Evolutionary conservation across 2,888 invertebrate genomes (phyloP).

Genomic region (Epiblema foenella): DNA sequence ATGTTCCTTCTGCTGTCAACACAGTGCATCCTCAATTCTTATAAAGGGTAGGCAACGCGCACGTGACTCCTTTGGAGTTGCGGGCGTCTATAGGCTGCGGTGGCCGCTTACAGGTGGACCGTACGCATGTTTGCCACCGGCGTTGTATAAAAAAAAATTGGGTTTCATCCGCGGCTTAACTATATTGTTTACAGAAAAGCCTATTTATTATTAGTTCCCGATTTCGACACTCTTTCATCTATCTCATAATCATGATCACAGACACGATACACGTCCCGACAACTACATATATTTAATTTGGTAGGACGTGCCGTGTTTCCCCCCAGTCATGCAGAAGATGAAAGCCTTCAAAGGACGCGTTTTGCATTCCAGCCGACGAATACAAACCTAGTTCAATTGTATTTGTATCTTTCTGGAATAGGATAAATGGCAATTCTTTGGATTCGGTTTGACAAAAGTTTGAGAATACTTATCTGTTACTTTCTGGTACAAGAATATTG

Average conservation of each 20-base stretch:
- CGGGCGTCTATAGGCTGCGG: too few relatives aligned
- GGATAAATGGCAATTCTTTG: background rate
- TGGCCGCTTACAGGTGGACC: too few relatives aligned
- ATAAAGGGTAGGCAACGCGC: too few relatives aligned
- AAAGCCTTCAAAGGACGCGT: conserved; percentile 7
- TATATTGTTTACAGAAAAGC: too few relatives aligned
- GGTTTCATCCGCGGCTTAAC: too few relatives aligned
- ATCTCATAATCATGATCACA: background rate
- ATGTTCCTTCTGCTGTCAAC: too few relatives aligned
- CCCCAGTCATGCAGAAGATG: conserved; percentile 5
- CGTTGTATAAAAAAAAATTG: too few relatives aligned
- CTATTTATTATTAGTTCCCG: too few relatives aligned
- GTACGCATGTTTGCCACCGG: too few relatives aligned
- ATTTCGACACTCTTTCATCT: background rate
- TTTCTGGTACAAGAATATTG: too few relatives aligned
- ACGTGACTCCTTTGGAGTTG: too few relatives aligned
- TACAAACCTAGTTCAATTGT: conserved; percentile 1
- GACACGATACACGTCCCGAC: conserved; percentile 12
- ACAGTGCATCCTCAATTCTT: too few relatives aligned
- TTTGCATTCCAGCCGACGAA: background rate
- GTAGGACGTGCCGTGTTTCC: conserved; percentile 19
- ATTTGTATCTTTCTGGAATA: background rate
- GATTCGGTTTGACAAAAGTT: background rate
- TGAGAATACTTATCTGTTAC: background rate
- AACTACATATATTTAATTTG: conserved; percentile 31